Percentiles rank a stretch among this genome's conserved stretches.
Evolutionary conservation across 2,797 vertebrate species (phyloP).

Genomic region (Manis pentadactyla): DNA sequence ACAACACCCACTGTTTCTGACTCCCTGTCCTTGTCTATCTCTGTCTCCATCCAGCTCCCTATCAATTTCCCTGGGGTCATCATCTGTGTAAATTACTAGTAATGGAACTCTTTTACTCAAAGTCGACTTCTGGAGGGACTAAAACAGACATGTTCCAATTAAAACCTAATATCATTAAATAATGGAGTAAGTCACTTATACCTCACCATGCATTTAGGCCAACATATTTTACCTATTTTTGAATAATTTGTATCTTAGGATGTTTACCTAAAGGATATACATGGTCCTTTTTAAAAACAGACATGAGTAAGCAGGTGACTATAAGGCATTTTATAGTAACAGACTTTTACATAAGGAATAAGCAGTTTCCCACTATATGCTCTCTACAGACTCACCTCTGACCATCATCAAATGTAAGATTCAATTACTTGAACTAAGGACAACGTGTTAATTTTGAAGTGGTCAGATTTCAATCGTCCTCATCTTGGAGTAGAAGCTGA

Average conservation of each 20-base stretch:
- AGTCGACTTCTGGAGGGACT: neutral
- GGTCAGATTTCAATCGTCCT: neutral
- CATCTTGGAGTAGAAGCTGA: neutral
- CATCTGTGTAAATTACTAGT: neutral
- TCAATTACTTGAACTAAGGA: neutral
- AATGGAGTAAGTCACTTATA: neutral
- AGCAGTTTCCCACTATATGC: neutral
- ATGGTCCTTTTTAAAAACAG: neutral
- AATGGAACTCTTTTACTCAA: neutral
- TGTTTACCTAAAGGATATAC: neutral
- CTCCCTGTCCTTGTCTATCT: neutral
- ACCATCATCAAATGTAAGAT: neutral
- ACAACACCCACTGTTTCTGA: neutral
- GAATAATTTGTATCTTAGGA: neutral
- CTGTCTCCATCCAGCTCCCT: neutral
- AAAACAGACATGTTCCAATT: neutral
- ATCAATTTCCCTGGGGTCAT: neutral
- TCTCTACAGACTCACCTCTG: neutral
- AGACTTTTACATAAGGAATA: neutral
- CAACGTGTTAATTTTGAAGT: neutral
- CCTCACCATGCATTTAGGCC: neutral
- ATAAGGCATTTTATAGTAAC: neutral
- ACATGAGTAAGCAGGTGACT: neutral
- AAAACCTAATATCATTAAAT: neutral
- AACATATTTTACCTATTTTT: neutral